Evolutionary conservation across 2,797 vertebrate species (phyloP).

Genomic region (Pitangus sulphuratus): DNA sequence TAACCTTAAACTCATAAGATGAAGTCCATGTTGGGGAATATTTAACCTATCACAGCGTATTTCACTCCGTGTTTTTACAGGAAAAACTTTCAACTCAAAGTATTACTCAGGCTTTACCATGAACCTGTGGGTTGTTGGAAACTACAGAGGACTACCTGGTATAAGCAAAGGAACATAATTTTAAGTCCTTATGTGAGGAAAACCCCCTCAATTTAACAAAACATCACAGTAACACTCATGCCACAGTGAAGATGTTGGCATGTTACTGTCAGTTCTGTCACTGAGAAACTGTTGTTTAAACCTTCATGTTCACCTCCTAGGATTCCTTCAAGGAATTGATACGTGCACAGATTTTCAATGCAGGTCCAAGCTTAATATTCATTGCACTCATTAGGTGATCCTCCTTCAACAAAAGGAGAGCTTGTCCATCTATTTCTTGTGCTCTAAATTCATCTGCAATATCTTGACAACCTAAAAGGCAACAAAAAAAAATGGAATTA

Average conservation of each 20-base stretch:
- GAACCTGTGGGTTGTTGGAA: slow-evolving; percentile 56
- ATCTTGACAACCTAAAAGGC: slow-evolving; percentile 90
- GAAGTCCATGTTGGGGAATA: not conserved
- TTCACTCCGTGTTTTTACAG: slow-evolving; percentile 35
- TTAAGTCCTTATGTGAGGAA: slow-evolving; percentile 41
- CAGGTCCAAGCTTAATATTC: slow-evolving; percentile 99
- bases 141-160: slow-evolving; percentile 49
- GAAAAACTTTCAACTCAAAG: slow-evolving; percentile 65
- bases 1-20: slow-evolving; percentile 1
- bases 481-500: slow-evolving; percentile 21
- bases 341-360: slow-evolving; percentile 97
- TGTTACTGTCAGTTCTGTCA: slow-evolving; percentile 64
- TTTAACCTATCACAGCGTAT: slow-evolving; percentile 34
- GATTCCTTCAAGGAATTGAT: slow-evolving; percentile 95
- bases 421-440: slow-evolving; percentile 98
- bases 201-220: slow-evolving; percentile 45
- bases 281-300: slow-evolving; percentile 22
- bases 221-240: slow-evolving; percentile 52
- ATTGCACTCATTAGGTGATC: slow-evolving; percentile 99
- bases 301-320: slow-evolving; percentile 70
- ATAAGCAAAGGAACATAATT: slow-evolving; percentile 39
- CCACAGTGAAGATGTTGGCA: slow-evolving; percentile 40
- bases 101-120: slow-evolving; percentile 51
- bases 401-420: slow-evolving; percentile 93
- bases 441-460: slow-evolving; percentile 95